Percentiles rank a stretch among this genome's conserved stretches.
Conservation (phyloP, 2,888 invertebrate species). For the Lamellibrachia satsuma region DNA sequence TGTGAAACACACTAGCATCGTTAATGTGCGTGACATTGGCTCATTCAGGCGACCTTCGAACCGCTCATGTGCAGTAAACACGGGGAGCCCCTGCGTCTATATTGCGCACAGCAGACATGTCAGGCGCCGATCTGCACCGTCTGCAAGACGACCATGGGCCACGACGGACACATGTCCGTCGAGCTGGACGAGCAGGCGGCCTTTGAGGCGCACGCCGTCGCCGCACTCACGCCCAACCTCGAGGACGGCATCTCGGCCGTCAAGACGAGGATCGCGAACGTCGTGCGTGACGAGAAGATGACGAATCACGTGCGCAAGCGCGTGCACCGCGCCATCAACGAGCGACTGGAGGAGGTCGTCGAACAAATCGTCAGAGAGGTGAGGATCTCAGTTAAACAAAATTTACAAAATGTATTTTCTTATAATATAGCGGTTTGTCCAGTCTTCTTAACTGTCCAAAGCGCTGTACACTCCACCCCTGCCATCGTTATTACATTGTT, state of each 20-base stretch:
- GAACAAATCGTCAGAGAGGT: slow-evolving; percentile 36
- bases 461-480: too few species aligned
- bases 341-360: slow-evolving; percentile 41
- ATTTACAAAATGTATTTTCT: too few species aligned
- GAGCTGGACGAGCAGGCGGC: slow-evolving; percentile 41
- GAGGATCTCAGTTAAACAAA: neutral
- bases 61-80: slow-evolving; percentile 45
- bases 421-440: too few species aligned
- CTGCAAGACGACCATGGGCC: slow-evolving; percentile 44
- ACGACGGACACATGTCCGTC: slow-evolving; percentile 42
- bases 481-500: too few species aligned
- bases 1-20: neutral
- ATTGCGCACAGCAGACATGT: slow-evolving; percentile 42
- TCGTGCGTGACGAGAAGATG: slow-evolving; percentile 41
- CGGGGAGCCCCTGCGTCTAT: slow-evolving; percentile 42
- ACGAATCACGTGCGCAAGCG: slow-evolving; percentile 39
- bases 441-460: too few species aligned
- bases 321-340: slow-evolving; percentile 44
- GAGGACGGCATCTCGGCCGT: slow-evolving; percentile 38
- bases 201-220: slow-evolving; percentile 34
- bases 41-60: slow-evolving; percentile 38
- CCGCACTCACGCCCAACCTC: slow-evolving; percentile 33
- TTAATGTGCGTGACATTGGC: neutral
- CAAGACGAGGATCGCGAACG: slow-evolving; percentile 38
- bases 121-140: slow-evolving; percentile 44